Base-by-base conservation (phyloP, 2,888 invertebrate species). In the Spodoptera exigua region DNA sequence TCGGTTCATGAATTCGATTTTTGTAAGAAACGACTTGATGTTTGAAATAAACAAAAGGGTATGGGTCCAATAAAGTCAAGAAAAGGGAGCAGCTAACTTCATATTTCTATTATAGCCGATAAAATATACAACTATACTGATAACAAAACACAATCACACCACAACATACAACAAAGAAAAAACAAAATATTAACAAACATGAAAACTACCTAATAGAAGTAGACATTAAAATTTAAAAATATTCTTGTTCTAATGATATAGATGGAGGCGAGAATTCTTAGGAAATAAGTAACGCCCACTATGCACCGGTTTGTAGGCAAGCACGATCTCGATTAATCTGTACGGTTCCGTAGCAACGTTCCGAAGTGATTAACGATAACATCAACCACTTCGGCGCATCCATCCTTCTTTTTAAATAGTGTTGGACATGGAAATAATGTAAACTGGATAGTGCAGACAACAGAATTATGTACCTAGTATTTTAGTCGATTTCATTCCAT, bases 251-350 rank as follows among this genome's bases (percentile, higher is more conserved):
- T 79, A 76, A 76, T 73, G 51, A 70, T 44, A 53, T 36, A 54
- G 21, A 58, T 27, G 35, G 40, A 67, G 76, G 79, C 79, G 79
- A 76, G 76, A 73, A 60, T 76, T 79, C 76, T 73, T 62, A 76
- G 79, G 67, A 79, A 58, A 66, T 72, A 53, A 27, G 59, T n/a
- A 61, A 76, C 74, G 70, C 74, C 77, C 55, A 76, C 56, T 7
- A 34, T 21, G 37, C 51, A 54, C 68, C 53, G 48, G 76, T 61
- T 78, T 68, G 62, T 58, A 41, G 21, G 14, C 54, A 61, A 62
- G 52, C 21, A 37, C 27, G 64, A 60, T 32, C 59, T 17, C 14
- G 40, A 47, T 73, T 64, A 70, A 45, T 36, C 37, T 61, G 67
- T 79, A 64, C 61, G 73, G 67, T 73, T 73, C 70, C 64, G 79